Base-by-base conservation (phyloP, 2,888 invertebrate species). In the Conops quadrifasciatus region DNA sequence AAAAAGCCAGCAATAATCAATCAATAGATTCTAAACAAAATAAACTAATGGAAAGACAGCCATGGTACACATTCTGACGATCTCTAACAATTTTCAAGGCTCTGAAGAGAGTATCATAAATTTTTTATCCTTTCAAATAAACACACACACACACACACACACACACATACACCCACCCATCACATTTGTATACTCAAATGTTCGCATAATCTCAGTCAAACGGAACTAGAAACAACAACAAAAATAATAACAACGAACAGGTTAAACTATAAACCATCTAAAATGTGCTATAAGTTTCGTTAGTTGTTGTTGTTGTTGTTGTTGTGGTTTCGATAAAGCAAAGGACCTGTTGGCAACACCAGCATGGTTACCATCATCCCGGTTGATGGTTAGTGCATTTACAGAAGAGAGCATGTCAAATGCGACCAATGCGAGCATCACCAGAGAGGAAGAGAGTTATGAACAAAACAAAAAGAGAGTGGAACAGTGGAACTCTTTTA, bases 331-430 rank as follows among this genome's bases (percentile, higher is more conserved):
- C 5, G 36, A 36, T 26, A 47, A 63, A 45, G 45, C 63, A 62
- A 62, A 62, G 45, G 24, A 11, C 26, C 47, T 63, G 63, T 24
- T 47, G 63, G 24, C 63, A 47, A 63, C 15, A 47, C 24, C 43
- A 21, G 16, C 19, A 19, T 19, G 56, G 9, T 9, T 26, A 26
- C 26, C 36, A 28, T 16, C 59, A 59, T n/a, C 19, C 1, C 5
- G 30, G 28, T n/a, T 30, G 28, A 11, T 30, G n/a, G n/a, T 36
- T 9, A 36, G 3, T 59, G 59, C n/a, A 16, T 16, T 59, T 30
- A 30, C 16, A 59, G 49, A 49, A 11, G 15, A 19, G 11, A 49
- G 4, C 36, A 36, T 36, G 36, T 36, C 36, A 36, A 36, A 9
- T 36, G 5, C 9, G 36, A 36, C 36, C 5, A 36, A 36, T 36